phyloP scores from a whole-genome alignment of 2,113 vertebrate species.

The Danio rerio region GRCz12tu NC_133198.1:21869501-21870000 shows the following conservation, averaged over 20 bases:
- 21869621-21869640: conserved; percentile 9
- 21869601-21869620: conserved; percentile 20
- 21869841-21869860: conserved; percentile 9
- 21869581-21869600: conserved; percentile 17
- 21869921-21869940: conserved; percentile 12
- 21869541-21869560: conserved; percentile 18
- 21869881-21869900: neutral
- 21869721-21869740: conserved; percentile 3
- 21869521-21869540: neutral
- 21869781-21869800: neutral
- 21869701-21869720: neutral
- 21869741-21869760: neutral
- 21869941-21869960: conserved; percentile 13
- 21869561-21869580: neutral
- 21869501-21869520: neutral
- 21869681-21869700: conserved; percentile 27
- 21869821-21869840: conserved; percentile 8
- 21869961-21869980: neutral
- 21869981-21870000: neutral
- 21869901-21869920: neutral
- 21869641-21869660: neutral
- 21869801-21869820: conserved; percentile 12
- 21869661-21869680: conserved; percentile 5
- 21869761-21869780: neutral
- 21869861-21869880: neutral